phyloP scores from a whole-genome alignment of 2,888 invertebrate genomes.

The Belgica antarctica region DNA sequence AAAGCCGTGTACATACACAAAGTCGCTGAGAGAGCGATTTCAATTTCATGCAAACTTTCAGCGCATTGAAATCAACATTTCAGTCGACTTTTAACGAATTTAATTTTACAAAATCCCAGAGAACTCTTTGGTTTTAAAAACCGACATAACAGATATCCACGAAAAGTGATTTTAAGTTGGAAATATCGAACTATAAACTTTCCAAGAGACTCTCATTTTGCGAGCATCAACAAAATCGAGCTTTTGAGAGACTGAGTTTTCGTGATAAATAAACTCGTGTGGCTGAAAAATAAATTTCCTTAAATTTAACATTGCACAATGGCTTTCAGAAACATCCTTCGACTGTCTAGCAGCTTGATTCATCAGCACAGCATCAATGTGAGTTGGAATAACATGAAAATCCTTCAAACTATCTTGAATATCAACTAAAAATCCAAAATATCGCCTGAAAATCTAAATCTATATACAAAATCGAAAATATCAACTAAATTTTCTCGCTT shows the following conservation, averaged over 20 bases:
- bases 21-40: constrained; percentile 35
- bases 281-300: not conserved
- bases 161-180: not conserved
- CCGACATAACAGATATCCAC: too few species aligned
- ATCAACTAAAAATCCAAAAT: too few species aligned
- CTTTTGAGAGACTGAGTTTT: not conserved
- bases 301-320: constrained; percentile 2
- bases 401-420: not conserved
- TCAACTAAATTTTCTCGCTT: not conserved
- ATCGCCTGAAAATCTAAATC: too few species aligned
- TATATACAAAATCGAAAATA: too few species aligned
- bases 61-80: not conserved
- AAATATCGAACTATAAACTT: not conserved
- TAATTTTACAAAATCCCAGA: not conserved
- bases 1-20: constrained; percentile 18
- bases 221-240: not conserved
- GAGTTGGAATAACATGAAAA: constrained; percentile 5
- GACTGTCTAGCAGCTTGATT: not conserved
- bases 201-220: constrained; percentile 26
- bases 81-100: not conserved
- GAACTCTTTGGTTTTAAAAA: too few species aligned
- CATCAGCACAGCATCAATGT: constrained; percentile 3
- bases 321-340: constrained; percentile 28
- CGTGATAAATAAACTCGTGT: not conserved
- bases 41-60: constrained; percentile 5